Percentiles rank a stretch among this genome's conserved stretches.
phyloP scores from a whole-genome alignment of 2,888 invertebrate genomes.

The Diarsia brunnea region DNA sequence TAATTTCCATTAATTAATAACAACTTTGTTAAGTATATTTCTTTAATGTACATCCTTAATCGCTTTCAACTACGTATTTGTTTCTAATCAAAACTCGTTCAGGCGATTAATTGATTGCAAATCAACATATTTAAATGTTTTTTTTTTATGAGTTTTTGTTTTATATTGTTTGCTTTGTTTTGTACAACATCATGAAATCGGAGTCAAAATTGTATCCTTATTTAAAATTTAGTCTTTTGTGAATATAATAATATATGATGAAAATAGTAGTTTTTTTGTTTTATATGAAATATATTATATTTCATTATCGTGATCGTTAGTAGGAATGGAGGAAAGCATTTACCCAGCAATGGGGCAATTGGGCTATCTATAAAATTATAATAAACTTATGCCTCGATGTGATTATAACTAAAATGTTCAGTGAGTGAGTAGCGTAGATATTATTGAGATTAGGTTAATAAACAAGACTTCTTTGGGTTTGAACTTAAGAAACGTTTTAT shows the following conservation, averaged over 20 bases:
- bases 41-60: neutral
- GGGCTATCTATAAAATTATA: neutral
- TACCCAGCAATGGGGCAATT: too few species aligned
- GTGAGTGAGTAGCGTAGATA: neutral
- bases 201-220: slow-evolving; percentile 10
- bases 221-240: slow-evolving; percentile 6
- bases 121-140: neutral
- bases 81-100: neutral
- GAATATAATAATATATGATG: neutral
- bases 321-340: too few species aligned
- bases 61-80: neutral
- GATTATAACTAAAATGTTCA: neutral
- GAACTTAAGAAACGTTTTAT: too few species aligned
- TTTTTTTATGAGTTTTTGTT: neutral
- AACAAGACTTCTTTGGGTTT: too few species aligned
- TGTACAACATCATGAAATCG: neutral
- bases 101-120: neutral
- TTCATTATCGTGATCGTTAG: too few species aligned
- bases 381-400: neutral
- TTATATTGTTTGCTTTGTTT: slow-evolving; percentile 7
- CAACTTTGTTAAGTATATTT: neutral
- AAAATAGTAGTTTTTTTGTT: neutral
- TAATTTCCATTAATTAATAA: neutral
- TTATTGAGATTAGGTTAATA: too few species aligned
- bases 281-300: too few species aligned